A percentile compares a stretch with the other conserved stretches of the same genome.
These are phyloP conservation scores for Microtus ochrogaster DNA, from an alignment of 2,113 vertebrate species.

Conservation along the genomic window DNA sequence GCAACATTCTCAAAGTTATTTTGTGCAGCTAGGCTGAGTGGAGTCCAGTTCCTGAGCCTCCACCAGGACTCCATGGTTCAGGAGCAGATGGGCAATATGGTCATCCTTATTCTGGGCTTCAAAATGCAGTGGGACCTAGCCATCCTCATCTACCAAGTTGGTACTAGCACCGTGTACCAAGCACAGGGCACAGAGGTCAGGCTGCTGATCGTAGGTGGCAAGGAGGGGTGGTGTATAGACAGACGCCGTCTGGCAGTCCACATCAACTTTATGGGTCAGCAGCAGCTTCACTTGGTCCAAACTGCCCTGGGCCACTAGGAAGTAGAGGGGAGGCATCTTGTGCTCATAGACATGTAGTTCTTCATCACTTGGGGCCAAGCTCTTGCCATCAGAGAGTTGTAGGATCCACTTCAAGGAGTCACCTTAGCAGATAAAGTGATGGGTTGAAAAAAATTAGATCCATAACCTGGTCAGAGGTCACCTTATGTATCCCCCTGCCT, in stretches of 20 bases:
- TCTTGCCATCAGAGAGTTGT: background rate
- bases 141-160: constrained; percentile 86
- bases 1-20: constrained; percentile 92
- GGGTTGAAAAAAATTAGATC: background rate
- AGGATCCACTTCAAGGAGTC: background rate
- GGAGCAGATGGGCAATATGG: constrained; percentile 83
- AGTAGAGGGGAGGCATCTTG: constrained; percentile 85
- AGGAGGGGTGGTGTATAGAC: constrained; percentile 90
- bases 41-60: constrained; percentile 89
- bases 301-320: constrained; percentile 86
- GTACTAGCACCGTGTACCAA: constrained; percentile 82
- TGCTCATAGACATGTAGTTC: constrained; percentile 74
- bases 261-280: constrained; percentile 84
- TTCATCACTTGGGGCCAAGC: constrained; percentile 79
- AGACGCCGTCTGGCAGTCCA: constrained; percentile 84
- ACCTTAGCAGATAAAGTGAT: background rate
- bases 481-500: background rate
- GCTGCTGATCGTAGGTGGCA: constrained; percentile 86
- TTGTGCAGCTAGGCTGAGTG: constrained; percentile 92
- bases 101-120: constrained; percentile 91
- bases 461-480: background rate
- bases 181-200: constrained; percentile 86
- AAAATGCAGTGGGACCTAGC: constrained; percentile 91
- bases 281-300: constrained; percentile 86
- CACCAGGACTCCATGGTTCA: constrained; percentile 86